Percentiles rank a stretch among this genome's conserved stretches.
phyloP scores from a whole-genome alignment of 2,888 invertebrate species.

The Eurytoma adleriae region DNA sequence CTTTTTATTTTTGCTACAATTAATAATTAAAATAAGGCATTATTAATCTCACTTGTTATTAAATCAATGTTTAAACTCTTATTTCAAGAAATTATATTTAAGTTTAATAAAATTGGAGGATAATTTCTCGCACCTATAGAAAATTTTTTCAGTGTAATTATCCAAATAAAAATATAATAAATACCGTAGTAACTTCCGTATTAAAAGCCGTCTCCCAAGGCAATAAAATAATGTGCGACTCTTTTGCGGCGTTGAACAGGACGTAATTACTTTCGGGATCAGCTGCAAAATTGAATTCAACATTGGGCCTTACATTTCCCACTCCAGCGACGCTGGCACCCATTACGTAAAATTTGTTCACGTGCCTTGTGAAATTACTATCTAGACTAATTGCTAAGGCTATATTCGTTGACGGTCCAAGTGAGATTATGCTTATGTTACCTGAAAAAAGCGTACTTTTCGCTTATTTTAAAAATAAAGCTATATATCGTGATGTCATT shows the following conservation, averaged over 20 bases:
- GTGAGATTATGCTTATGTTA: conserved; percentile 70
- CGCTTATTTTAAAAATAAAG: too few species aligned
- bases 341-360: conserved; percentile 70
- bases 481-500: too few species aligned
- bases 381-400: conserved; percentile 77
- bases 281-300: conserved; percentile 80
- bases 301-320: conserved; percentile 59
- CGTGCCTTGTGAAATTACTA: conserved; percentile 65
- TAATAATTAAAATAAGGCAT: too few species aligned
- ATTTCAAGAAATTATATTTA: too few species aligned
- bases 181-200: conserved; percentile 64
- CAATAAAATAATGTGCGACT: conserved; percentile 72
- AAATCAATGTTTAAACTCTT: too few species aligned
- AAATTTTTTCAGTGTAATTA: too few species aligned
- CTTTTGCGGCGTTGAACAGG: conserved; percentile 73
- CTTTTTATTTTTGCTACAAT: too few species aligned
- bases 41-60: too few species aligned
- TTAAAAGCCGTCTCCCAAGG: conserved; percentile 77
- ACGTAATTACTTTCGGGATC: conserved; percentile 81
- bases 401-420: conserved; percentile 79
- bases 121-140: too few species aligned
- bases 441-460: conserved; percentile 67
- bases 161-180: not conserved
- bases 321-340: conserved; percentile 67
- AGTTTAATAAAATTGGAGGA: too few species aligned